Base-by-base conservation (phyloP, 2,888 invertebrate genomes). In the Rhogogaster chlorosoma region DNA sequence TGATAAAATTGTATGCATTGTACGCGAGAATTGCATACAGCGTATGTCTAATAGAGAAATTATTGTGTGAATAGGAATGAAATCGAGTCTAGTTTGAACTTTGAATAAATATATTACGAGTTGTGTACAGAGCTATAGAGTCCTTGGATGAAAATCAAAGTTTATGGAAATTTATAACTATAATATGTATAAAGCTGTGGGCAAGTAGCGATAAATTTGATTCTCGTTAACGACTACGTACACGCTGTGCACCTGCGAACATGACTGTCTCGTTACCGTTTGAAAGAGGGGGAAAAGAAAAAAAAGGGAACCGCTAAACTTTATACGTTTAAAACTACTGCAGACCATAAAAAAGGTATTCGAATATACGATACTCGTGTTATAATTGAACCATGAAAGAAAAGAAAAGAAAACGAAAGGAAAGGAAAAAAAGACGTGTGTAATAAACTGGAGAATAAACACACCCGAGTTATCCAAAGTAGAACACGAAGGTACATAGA, bases 141-240 rank as follows among this genome's bases (percentile, higher is more conserved):
- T 77, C 77, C 49, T 77, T 77, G 49, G 53, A 53, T 53, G 18
- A 53, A 29, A 77, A 49, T 49, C 49, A 49, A 77, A 32, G 29
- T 29, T 45, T 45, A 77, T 45, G 45, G 29, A 67, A 67, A 67
- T 67, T 67, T 67, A 18, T 15, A n/a, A 6, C 70, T 73, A 15
- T 42, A 42, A 12, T 42, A 6, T 38, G 12, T 42, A 73, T 26
- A 18, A 32, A 67, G 18, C 18, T 53, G 42, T 73, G 71, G 22
- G 18, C 71, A 7, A 38, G 71, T 42, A 42, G 71, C 71, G 71
- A 71, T 71, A 71, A 71, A 71, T 71, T 71, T 71, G 71, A 71
- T 38, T 71, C 26, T 71, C 36, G 71, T 71, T 71, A 42, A 71
- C 71, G 18, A 71, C 22, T 18, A 71, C 18, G 71, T n/a, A 36